These are phyloP conservation scores for Scarus forsteni DNA, from an alignment of 2,797 vertebrate species.

Conservation along the genomic window DNA sequence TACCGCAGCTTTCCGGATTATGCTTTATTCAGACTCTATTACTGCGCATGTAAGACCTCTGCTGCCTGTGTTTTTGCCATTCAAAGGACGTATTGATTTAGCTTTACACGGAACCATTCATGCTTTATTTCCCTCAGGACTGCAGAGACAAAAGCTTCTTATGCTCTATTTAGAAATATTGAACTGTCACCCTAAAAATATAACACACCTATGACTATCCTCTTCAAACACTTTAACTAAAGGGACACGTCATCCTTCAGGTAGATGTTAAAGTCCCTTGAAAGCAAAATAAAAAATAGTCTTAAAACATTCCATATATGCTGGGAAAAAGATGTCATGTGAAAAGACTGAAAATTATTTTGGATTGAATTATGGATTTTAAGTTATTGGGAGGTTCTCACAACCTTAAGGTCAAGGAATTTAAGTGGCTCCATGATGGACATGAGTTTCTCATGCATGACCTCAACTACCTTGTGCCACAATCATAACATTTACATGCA, in stretches of 20 bases:
- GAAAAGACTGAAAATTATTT: too few species aligned
- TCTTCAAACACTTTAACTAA: conserved; percentile 10
- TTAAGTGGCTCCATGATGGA: too few species aligned
- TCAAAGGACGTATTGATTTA: conserved; percentile 75
- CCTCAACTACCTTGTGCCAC: too few species aligned
- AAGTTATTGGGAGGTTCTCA: too few species aligned
- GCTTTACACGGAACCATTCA: conserved; percentile 52
- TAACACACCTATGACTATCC: conserved; percentile 27
- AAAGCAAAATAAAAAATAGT: too few species aligned
- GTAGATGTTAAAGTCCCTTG: neutral
- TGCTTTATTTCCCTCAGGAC: conserved; percentile 74
- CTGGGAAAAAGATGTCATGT: too few species aligned
- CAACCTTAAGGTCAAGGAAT: too few species aligned
- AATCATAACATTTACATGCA: too few species aligned
- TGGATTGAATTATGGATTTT: too few species aligned
- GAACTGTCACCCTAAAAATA: conserved; percentile 53
- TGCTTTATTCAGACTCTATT: conserved; percentile 41
- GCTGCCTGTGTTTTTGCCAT: conserved; percentile 44
- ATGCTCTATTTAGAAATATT: conserved; percentile 42
- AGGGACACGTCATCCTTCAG: conserved; percentile 18
- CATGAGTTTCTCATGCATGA: too few species aligned
- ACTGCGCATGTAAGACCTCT: conserved; percentile 34
- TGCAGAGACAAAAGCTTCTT: conserved; percentile 48
- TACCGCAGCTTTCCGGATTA: conserved; percentile 33
- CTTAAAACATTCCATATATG: too few species aligned